Evolutionary conservation across 2,797 vertebrate genomes (phyloP).

Genomic region (Brotula barbata): DNA sequence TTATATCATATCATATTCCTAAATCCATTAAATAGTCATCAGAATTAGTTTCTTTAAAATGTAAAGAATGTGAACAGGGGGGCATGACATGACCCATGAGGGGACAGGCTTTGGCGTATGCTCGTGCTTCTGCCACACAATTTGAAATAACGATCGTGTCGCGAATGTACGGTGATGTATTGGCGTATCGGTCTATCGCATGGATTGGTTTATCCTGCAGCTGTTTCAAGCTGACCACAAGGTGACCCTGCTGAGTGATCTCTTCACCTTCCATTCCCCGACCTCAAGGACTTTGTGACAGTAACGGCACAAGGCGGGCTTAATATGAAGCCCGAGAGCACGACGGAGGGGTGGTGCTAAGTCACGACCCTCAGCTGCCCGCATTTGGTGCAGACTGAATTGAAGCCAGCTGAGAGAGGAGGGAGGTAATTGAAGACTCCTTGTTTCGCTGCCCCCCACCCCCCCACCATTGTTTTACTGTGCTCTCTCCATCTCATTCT

Average conservation of each 20-base stretch:
- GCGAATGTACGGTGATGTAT: too few species aligned
- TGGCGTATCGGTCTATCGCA: too few species aligned
- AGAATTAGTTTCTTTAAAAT: too few species aligned
- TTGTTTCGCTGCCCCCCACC: constrained; percentile 52
- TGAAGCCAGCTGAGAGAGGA: constrained; percentile 52
- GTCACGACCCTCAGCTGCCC: constrained; percentile 51
- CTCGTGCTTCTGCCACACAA: too few species aligned
- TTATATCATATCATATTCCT: too few species aligned
- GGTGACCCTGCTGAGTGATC: constrained; percentile 51
- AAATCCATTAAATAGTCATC: too few species aligned
- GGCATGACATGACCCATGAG: too few species aligned
- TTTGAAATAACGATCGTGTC: too few species aligned
- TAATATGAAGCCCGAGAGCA: constrained; percentile 35
- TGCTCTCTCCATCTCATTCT: constrained; percentile 17
- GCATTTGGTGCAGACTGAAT: constrained; percentile 61
- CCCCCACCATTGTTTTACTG: constrained; percentile 44
- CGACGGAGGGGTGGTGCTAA: constrained; percentile 22
- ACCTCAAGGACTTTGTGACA: constrained; percentile 32
- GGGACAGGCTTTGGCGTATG: too few species aligned
- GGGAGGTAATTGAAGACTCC: constrained; percentile 62
- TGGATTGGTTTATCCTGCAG: not conserved
- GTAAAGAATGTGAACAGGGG: too few species aligned
- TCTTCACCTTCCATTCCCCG: constrained; percentile 19
- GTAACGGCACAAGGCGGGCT: constrained; percentile 24
- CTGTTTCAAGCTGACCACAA: constrained; percentile 30